Conservation (phyloP, 2,888 invertebrate species). For the Syritta pipiens region DNA sequence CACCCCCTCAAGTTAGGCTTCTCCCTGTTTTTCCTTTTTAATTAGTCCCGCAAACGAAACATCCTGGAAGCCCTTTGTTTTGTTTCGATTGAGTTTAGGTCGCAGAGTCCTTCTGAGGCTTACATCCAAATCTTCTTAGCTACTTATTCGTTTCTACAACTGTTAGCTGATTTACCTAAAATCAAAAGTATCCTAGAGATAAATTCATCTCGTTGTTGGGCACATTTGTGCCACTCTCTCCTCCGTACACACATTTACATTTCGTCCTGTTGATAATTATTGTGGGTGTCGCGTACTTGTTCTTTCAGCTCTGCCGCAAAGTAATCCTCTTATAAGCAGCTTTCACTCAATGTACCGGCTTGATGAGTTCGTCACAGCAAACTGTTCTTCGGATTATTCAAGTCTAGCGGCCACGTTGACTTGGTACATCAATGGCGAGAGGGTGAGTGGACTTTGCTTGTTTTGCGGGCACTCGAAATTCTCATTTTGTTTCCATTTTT, state of each 20-base stretch:
- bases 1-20: no score
- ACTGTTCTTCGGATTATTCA: conserved; percentile 77
- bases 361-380: conserved; percentile 76
- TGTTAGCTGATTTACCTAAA: neutral
- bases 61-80: no score
- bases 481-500: neutral
- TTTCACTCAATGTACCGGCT: conserved; percentile 75
- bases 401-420: conserved; percentile 75
- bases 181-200: conserved; percentile 4
- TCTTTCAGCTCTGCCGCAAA: conserved; percentile 75
- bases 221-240: no score
- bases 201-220: conserved; percentile 1
- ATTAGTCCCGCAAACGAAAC: no score
- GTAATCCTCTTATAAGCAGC: conserved; percentile 77
- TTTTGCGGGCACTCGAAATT: neutral
- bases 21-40: no score
- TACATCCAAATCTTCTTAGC: conserved; percentile 28
- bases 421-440: conserved; percentile 76
- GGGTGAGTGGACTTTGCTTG: conserved; percentile 70
- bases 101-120: neutral
- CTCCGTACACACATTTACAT: no score
- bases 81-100: neutral
- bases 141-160: conserved; percentile 1
- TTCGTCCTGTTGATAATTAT: conserved; percentile 1
- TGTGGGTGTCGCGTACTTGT: conserved; percentile 22